Evolutionary conservation across 23 tunicate species (phyloP), one percentile per base, ranked within the genome.

Genomic region (Ciona savignyi): DNA sequence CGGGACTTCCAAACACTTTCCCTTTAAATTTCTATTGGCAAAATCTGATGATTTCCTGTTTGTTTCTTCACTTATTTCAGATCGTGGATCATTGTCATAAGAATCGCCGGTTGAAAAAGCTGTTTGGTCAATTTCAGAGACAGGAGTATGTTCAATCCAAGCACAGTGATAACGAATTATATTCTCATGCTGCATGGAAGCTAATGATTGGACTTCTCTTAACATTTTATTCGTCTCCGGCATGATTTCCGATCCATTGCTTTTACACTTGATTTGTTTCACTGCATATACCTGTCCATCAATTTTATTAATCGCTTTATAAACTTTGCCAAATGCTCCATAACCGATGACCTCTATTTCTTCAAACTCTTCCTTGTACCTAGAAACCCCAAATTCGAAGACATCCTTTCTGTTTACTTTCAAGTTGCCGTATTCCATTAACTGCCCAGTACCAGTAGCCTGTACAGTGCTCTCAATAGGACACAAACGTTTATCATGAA

Each of bases 261-360:
- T 61, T 32, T 68, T 82, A 27, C 84, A 51, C 35, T 34, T 31
- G 1, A 91, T 80, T 71, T 85, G 80, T 29, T 91, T 91, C 1
- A 91, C 65, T 23, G 97, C 97, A 65, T 91, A 91, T 0, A 66
- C 77, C 32, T 80, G 86, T 20, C 78, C 83, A 60, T 91, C 97
- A 0, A 91, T 72, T 71, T 76, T 85, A 72, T 78, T 80, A 21
- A 35, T 27, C 0, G 66, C 81, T 78, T 64, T 77, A 67, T 25
- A 75, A 63, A 72, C 83, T 75, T 28, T 79, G 0, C 97, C 86
- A 72, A 63, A 84, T 11, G 86, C 86, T 21, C 90, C 86, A 42
- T 48, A 34, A 6, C 87, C 91, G 51, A 91, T 23, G 24, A 62
- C 77, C n/a, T 63, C 77, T 0, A 69, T 30, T 65, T 90, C 89